Percentiles rank a stretch among this genome's conserved stretches.
These are phyloP conservation scores for Aurelia sp. DNA, from an alignment of 30 jellyfish, hydroid and myxozoan genomes.

Conservation along the genomic window DNA sequence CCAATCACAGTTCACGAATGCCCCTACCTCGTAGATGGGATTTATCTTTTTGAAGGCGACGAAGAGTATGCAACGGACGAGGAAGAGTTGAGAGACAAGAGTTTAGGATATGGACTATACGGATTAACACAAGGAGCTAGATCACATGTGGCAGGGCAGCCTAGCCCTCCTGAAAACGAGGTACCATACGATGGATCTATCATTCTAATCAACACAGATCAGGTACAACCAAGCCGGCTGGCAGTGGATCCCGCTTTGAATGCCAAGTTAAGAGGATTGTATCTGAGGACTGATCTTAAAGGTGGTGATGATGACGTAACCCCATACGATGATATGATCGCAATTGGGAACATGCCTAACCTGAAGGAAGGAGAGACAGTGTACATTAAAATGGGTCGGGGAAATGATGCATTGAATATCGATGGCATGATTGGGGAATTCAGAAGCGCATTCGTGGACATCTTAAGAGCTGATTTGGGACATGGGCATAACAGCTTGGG, in stretches of 20 bases:
- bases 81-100: neutral
- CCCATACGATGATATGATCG: slow-evolving; percentile 4
- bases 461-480: no score
- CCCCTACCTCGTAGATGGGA: slow-evolving; percentile 21
- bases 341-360: slow-evolving; percentile 16
- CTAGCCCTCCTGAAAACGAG: neutral
- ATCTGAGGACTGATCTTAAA: neutral
- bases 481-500: no score
- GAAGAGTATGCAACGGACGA: no score
- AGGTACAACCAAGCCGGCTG: slow-evolving; percentile 7
- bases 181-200: slow-evolving; percentile 11
- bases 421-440: no score
- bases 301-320: neutral
- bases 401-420: neutral
- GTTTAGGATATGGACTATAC: neutral
- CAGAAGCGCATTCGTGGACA: no score
- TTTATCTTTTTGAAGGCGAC: neutral
- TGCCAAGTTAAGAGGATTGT: slow-evolving; percentile 4
- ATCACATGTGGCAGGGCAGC: neutral
- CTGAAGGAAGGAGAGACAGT: slow-evolving; percentile 4
- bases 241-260: neutral
- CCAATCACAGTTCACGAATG: neutral
- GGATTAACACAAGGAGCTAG: slow-evolving; percentile 6
- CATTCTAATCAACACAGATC: slow-evolving; percentile 6
- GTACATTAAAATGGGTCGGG: slow-evolving; percentile 10